Conservation (phyloP, 2,113 vertebrate genomes). For the Rhineura floridana region DNA sequence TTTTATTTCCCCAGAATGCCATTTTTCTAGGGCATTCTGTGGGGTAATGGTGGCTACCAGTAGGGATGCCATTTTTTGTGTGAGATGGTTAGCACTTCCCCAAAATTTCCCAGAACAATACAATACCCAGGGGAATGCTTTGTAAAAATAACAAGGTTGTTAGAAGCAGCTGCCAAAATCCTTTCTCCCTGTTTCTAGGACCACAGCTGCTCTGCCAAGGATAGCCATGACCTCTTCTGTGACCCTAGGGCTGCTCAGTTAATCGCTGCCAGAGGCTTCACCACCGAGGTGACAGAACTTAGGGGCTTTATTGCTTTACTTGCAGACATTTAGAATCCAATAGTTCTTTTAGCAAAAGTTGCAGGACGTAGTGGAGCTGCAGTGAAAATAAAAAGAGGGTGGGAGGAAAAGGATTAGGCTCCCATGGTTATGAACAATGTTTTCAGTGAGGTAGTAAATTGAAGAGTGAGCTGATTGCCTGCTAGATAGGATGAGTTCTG, state of each 20-base stretch:
- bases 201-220: not conserved
- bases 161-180: not conserved
- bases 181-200: too few species aligned
- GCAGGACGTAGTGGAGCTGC: conserved; percentile 1
- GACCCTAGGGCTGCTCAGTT: not conserved
- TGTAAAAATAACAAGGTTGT: not conserved
- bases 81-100: too few species aligned
- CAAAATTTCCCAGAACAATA: not conserved
- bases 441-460: not conserved
- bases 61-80: not conserved
- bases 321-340: not conserved
- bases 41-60: not conserved
- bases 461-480: conserved; percentile 24
- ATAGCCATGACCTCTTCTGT: not conserved
- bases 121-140: not conserved
- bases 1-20: too few species aligned
- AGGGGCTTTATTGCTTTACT: not conserved
- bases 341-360: not conserved
- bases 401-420: not conserved
- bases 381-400: not conserved
- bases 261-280: not conserved
- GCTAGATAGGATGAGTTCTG: not conserved
- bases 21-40: not conserved
- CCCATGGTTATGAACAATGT: not conserved
- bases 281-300: not conserved